Conservation (phyloP, 2,888 invertebrate genomes). For the Drosophila melanosoma region DNA sequence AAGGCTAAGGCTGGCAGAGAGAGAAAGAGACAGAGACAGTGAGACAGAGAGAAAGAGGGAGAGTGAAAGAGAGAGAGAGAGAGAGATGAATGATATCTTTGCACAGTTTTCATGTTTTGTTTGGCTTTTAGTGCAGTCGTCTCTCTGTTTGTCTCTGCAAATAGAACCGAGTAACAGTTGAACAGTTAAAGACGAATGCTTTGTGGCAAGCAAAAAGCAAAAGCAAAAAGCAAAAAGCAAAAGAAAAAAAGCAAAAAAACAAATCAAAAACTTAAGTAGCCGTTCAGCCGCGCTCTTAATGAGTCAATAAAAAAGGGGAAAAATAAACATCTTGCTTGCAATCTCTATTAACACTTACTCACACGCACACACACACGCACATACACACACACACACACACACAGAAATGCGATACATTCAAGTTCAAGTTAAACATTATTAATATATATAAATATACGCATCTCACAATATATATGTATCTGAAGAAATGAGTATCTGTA, state of each 20-base stretch:
- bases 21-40: constrained; percentile 12
- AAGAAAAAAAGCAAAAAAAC: neutral
- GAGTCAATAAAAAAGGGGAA: constrained; percentile 24
- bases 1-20: neutral
- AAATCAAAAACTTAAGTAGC: constrained; percentile 23
- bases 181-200: constrained; percentile 49
- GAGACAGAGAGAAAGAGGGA: constrained; percentile 13
- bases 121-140: constrained; percentile 76
- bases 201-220: constrained; percentile 18
- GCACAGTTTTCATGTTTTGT: constrained; percentile 71
- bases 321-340: constrained; percentile 11
- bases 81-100: constrained; percentile 49
- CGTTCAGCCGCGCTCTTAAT: constrained; percentile 41
- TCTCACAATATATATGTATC: too few species aligned
- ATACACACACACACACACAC: neutral
- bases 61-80: constrained; percentile 1
- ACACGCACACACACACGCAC: too few species aligned
- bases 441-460: neutral
- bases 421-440: neutral
- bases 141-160: constrained; percentile 38
- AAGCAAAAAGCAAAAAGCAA: neutral
- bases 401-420: neutral
- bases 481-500: neutral
- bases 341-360: constrained; percentile 38
- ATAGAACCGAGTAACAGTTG: constrained; percentile 31